phyloP scores from a whole-genome alignment of 2,797 vertebrate genomes.

The Staurois parvus region DNA sequence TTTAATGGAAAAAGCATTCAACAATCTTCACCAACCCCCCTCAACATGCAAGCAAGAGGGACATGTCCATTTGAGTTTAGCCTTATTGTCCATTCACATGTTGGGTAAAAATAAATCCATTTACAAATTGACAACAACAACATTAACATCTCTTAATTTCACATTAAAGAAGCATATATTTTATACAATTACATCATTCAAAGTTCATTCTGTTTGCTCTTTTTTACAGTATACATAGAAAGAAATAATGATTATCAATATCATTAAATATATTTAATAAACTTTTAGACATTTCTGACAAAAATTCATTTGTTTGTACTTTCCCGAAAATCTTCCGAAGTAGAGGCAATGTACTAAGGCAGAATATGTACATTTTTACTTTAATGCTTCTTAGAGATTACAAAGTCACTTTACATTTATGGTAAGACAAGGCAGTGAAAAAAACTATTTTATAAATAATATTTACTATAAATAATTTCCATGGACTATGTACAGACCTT shows the following conservation, averaged over 20 bases:
- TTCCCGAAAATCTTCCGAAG: not conserved
- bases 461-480: too few relatives aligned
- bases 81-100: conserved; percentile 17
- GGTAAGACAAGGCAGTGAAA: not conserved
- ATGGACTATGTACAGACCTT: too few relatives aligned
- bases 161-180: not conserved
- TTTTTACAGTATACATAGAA: not conserved
- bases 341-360: conserved; percentile 16
- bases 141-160: not conserved
- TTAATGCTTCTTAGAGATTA: not conserved
- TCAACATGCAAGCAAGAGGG: conserved; percentile 28
- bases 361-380: not conserved
- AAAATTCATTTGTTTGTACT: not conserved
- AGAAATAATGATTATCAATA: not conserved
- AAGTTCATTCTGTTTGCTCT: not conserved
- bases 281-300: not conserved
- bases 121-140: not conserved
- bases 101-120: not conserved
- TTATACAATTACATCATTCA: not conserved
- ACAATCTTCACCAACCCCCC: not conserved
- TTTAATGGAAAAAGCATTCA: not conserved
- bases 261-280: conserved; percentile 1
- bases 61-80: not conserved
- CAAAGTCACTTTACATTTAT: not conserved
- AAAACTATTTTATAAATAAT: not conserved